Conservation (phyloP, 1,140 invertebrate genomes). For the Coboldia fuscipes region DNA sequence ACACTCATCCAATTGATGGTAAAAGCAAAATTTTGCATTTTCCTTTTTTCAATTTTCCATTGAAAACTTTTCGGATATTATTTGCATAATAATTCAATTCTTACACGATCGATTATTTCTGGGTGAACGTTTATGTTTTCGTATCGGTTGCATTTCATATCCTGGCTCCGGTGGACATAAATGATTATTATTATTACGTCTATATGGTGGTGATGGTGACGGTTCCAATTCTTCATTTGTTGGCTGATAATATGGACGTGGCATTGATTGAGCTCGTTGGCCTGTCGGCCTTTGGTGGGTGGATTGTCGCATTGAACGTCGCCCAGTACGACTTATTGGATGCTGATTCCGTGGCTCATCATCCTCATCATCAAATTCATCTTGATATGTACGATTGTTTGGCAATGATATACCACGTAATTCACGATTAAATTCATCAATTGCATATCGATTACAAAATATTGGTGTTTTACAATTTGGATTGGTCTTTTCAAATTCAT, state of each 20-base stretch:
- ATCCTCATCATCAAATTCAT: neutral
- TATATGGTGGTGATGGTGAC: neutral
- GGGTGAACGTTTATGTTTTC: neutral
- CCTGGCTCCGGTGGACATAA: neutral
- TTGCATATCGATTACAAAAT: conserved; percentile 47
- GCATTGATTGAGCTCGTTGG: conserved; percentile 17
- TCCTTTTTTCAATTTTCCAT: too few relatives aligned
- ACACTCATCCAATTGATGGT: too few relatives aligned
- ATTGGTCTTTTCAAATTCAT: conserved; percentile 18
- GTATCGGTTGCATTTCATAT: neutral
- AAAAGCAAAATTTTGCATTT: too few relatives aligned
- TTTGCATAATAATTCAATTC: too few relatives aligned
- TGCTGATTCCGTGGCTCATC: neutral
- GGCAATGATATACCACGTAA: neutral
- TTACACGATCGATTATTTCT: too few relatives aligned
- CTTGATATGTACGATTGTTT: too few relatives aligned
- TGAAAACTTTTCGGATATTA: too few relatives aligned
- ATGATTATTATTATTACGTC: neutral
- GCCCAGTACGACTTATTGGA: too few relatives aligned
- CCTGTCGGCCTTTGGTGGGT: too few relatives aligned
- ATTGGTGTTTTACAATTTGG: conserved; percentile 31
- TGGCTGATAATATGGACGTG: conserved; percentile 13
- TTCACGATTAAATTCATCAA: conserved; percentile 28
- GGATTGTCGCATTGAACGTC: too few relatives aligned
- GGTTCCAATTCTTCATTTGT: neutral